Evolutionary conservation across 1,140 invertebrate species (phyloP), one percentile per base, ranked within the genome.

Genomic region (Anagrus nilaparvatae): DNA sequence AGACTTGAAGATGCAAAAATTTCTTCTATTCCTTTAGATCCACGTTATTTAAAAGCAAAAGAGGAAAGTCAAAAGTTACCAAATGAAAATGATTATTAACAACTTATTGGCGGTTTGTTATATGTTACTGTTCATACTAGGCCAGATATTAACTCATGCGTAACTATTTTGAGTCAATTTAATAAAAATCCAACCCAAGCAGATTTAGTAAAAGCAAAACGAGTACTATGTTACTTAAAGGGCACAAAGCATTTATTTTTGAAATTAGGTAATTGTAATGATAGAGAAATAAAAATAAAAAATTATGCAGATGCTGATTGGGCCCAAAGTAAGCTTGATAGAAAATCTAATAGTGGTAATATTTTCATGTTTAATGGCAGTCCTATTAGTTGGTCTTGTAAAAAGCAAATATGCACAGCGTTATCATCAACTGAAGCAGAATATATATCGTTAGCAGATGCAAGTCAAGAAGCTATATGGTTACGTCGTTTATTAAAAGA

Each of bases 131-230:
- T 54, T 5, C 39, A 47, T 9, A 57, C 59, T 3, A 34, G 65
- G 23, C 61, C 57, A 13, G 64, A 69, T 40, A 58, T 67, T 7
- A 25, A 52, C 4, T 59, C 47, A 36, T 52, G 55, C n/a, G 60
- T 66, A 0, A 48, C 30, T 6, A 48, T 53, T 35, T 28, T 61
- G 12, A 51, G 50, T n/a, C 54, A 56, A 42, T 48, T 46, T 30
- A 58, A 54, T 19, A 47, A 45, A 12, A 25, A 52, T 10, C 60
- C 49, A 7, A 43, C 36, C n/a, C 24, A 32, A 44, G 19, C 12
- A 3, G 57, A 64, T 45, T 60, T 56, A 55, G 33, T 12, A 13
- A 55, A 50, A 13, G 51, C 44, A 9, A 61, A 53, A 35, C 40
- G 50, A 10, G 34, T 46, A 7, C 25, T 54, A 9, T 24, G 48